These are phyloP conservation scores for Colletes gigas DNA, from an alignment of 1,140 invertebrate genomes.

Conservation along the genomic window DNA sequence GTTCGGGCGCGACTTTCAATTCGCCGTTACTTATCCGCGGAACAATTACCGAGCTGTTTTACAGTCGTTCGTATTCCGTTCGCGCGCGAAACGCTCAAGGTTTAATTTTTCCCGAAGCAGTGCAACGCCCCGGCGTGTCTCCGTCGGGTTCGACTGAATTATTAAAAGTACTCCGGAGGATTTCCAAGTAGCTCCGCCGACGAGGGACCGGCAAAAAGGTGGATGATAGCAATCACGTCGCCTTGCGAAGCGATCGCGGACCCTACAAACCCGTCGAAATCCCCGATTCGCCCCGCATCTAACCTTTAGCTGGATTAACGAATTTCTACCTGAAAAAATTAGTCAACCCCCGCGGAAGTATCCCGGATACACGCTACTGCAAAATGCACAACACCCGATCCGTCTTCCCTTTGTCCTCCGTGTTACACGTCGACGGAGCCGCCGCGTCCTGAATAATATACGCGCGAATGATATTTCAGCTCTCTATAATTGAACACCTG, in stretches of 20 bases:
- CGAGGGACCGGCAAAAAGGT: slow-evolving; percentile 32
- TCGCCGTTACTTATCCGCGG: slow-evolving; percentile 31
- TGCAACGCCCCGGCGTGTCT: slow-evolving; percentile 18
- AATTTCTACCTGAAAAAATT: slow-evolving; percentile 13
- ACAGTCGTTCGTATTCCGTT: slow-evolving; percentile 38
- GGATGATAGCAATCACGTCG: slow-evolving; percentile 66
- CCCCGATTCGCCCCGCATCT: slow-evolving; percentile 20
- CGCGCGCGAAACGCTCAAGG: neutral
- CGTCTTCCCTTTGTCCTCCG: neutral
- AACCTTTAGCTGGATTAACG: slow-evolving; percentile 15
- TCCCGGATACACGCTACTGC: neutral
- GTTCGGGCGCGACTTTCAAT: slow-evolving; percentile 24
- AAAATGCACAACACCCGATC: slow-evolving; percentile 9
- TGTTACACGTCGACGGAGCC: neutral
- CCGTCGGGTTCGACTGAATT: slow-evolving; percentile 43
- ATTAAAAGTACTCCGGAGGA: slow-evolving; percentile 49
- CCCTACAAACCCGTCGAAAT: slow-evolving; percentile 16
- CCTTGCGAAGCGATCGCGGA: slow-evolving; percentile 63
- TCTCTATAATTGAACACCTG: slow-evolving; percentile 38
- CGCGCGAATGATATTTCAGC: slow-evolving; percentile 35
- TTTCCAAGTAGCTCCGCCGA: slow-evolving; percentile 48
- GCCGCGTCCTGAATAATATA: slow-evolving; percentile 31
- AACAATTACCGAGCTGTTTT: slow-evolving; percentile 45
- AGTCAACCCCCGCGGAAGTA: neutral
- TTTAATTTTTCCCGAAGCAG: slow-evolving; percentile 34